Conservation (phyloP, 2,888 invertebrate genomes). For the Rugalucina vietnamica region DNA sequence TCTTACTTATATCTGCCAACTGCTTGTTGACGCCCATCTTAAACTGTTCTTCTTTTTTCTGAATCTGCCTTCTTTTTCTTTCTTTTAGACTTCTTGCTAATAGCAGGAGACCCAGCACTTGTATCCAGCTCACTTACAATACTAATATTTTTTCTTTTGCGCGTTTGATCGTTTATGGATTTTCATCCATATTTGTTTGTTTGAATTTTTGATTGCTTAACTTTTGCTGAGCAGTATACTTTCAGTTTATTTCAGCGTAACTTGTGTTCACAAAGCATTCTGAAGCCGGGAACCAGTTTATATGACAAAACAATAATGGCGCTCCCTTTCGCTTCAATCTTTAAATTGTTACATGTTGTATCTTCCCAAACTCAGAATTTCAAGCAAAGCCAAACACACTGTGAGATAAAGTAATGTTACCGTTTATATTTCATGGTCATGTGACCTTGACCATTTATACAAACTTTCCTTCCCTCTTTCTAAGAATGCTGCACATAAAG, state of each 20-base stretch:
- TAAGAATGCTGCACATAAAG: too few relatives aligned
- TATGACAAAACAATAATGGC: too few relatives aligned
- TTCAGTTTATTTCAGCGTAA: background rate
- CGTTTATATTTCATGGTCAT: too few relatives aligned
- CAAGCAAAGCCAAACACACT: too few relatives aligned
- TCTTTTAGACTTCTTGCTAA: background rate
- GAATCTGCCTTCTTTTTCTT: background rate
- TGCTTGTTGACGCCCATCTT: background rate
- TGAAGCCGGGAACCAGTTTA: background rate
- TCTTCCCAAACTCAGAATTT: too few relatives aligned
- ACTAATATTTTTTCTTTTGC: background rate
- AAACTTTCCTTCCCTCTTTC: too few relatives aligned
- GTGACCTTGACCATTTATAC: too few relatives aligned
- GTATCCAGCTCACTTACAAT: background rate
- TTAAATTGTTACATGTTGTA: too few relatives aligned
- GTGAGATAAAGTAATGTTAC: too few relatives aligned
- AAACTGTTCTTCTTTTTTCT: background rate
- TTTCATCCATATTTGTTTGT: background rate
- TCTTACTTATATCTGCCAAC: background rate
- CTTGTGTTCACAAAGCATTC: background rate
- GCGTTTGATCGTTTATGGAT: background rate
- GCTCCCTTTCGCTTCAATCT: too few relatives aligned
- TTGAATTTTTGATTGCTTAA: background rate
- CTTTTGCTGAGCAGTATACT: background rate
- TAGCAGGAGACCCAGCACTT: background rate